Percentiles rank a stretch among this genome's conserved stretches.
phyloP scores from a whole-genome alignment of 1,140 invertebrate species.

The Drosophila bipectinata region DNA sequence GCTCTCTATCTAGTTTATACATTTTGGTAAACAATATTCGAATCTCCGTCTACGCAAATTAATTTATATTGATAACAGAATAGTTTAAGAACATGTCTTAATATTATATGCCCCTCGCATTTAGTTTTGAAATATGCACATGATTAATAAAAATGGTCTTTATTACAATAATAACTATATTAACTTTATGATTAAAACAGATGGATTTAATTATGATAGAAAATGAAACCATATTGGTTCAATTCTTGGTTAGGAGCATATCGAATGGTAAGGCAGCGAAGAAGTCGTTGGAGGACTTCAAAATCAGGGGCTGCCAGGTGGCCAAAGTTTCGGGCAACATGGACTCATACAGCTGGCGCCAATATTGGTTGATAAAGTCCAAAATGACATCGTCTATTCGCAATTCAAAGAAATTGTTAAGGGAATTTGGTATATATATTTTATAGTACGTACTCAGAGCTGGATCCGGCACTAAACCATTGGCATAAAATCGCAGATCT shows the following conservation, averaged over 20 bases:
- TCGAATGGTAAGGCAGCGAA: slow-evolving; percentile 73
- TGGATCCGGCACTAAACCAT: slow-evolving; percentile 77
- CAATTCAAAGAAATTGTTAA: not conserved
- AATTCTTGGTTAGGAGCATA: slow-evolving; percentile 63
- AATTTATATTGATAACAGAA: no score
- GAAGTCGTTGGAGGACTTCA: slow-evolving; percentile 71
- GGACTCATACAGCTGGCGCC: slow-evolving; percentile 69
- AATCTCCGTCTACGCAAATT: not conserved
- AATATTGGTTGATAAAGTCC: slow-evolving; percentile 82
- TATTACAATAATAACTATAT: slow-evolving; percentile 65
- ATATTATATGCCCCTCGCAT: no score
- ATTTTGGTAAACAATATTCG: not conserved
- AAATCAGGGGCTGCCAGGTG: slow-evolving; percentile 68
- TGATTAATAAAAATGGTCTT: slow-evolving; percentile 17
- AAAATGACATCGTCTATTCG: slow-evolving; percentile 71
- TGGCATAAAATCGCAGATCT: slow-evolving; percentile 75
- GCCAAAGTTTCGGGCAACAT: slow-evolving; percentile 73
- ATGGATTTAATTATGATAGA: slow-evolving; percentile 9
- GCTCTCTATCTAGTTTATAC: not conserved
- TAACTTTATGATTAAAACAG: slow-evolving; percentile 47
- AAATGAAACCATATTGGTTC: slow-evolving; percentile 15
- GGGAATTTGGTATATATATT: no score
- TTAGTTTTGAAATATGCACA: not conserved
- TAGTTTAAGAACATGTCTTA: not conserved
- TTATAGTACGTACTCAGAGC: slow-evolving; percentile 63